Evolutionary conservation across 1,140 invertebrate species (phyloP), one percentile per base, ranked within the genome.

Genomic region (Drusus annulatus): DNA sequence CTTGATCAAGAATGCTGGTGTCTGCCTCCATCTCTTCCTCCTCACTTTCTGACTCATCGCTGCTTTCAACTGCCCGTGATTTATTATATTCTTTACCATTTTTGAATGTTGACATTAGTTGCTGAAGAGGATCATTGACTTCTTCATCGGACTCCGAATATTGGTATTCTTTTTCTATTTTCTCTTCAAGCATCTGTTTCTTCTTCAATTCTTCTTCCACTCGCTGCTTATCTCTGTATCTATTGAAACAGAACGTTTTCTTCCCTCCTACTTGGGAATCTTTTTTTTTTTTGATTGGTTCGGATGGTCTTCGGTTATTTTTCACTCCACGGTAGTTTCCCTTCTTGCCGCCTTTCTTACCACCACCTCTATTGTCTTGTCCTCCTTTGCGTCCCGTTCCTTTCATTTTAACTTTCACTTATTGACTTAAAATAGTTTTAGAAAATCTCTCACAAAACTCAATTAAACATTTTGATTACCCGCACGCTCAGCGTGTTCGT

Each of bases 51-150:
- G 25, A 60, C 51, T 78, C 80, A 58, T 71, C 76, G 10, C 84
- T 81, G 36, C 81, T 84, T 52, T 84, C 81, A 63, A 76, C 65
- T 5, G 81, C 84, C 1, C 80, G 80, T 6, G 84, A 84, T 78
- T 84, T 83, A 36, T 76, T 84, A 13, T 63, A 71, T 31, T 45
- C 50, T 54, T 68, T 51, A 54, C 60, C 28, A 54, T 68, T 21
- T 21, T 78, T 85, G 85, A 94, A 92, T 76, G 91, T 91, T 0
- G 90, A 89, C 28, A 93, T 84, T 75, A 94, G 86, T 68, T 91
- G 86, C 69, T 88, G 87, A 82, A 91, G 86, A 15, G 89, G 86
- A 89, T 93, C 88, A 78, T 90, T 88, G 68, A 90, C 88, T 78
- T 91, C 91, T 28, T 91, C 86, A 85, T 85, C 89, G 25, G 81